Base-by-base conservation (phyloP, 2,888 invertebrate genomes). In the Mycogona germanica region DNA sequence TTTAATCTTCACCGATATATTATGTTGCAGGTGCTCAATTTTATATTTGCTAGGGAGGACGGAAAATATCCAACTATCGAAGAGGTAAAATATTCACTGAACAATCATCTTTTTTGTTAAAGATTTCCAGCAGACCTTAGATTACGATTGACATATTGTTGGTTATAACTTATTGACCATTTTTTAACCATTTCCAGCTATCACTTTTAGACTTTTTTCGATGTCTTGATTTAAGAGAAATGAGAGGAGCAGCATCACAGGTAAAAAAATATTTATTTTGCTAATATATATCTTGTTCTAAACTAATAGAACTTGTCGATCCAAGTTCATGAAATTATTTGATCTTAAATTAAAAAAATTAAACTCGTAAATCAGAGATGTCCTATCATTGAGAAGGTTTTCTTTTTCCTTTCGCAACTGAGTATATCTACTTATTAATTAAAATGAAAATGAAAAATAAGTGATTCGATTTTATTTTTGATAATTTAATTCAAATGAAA, bases 191-290 rank as follows among this genome's bases (percentile, higher is more conserved):
- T 56, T 51, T 28, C n/a, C 59, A 68, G 68, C 73, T 93, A 63
- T 74, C 86, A 54, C 75, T 85, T 49, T 83, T 85, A 65, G 87
- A 87, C 66, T 77, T 91, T 61, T 92, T 92, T 72, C 76, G 87
- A 62, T 85, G 86, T 68, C 87, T 92, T 58, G 88, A 88, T 70
- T 77, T 92, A 58, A 77, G 88, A 51, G 91, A 91, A 73, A 78
- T 92, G 77, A 78, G 86, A 67, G 46, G 53, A 23, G 37, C 53
- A 19, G 38, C 26, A 38, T 47, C 53, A 9, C 47, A 46, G 12
- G 47, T 47, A 26, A 28, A n/a, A n/a, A n/a, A n/a, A n/a, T n/a
- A n/a, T n/a, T 14, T 9, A 12, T n/a, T n/a, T n/a, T n/a, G n/a
- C n/a, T n/a, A n/a, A n/a, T n/a, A n/a, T n/a, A n/a, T n/a, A n/a